Conservation (phyloP, 1,140 invertebrate genomes). For the Camponotus pennsylvanicus region DNA sequence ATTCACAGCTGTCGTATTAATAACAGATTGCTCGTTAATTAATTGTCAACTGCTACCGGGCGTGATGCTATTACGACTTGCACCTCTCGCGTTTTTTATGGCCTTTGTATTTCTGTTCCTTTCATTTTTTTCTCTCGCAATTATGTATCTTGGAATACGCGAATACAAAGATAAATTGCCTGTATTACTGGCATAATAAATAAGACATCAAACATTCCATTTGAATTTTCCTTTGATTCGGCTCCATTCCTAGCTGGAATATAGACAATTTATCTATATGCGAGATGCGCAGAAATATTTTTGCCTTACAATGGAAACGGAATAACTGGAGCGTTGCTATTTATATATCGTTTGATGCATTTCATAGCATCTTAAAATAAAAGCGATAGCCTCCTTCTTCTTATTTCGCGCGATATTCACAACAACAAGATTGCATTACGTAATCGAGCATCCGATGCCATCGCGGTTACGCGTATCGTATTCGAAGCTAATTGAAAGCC, state of each 20-base stretch:
- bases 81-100: too few species aligned
- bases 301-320: neutral
- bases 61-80: too few species aligned
- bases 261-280: too few species aligned
- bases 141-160: too few species aligned
- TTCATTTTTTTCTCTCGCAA: too few species aligned
- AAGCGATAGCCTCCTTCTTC: neutral
- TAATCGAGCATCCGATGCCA: neutral
- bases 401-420: too few species aligned
- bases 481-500: conserved; percentile 38
- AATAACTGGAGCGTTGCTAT: neutral
- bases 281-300: neutral
- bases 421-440: neutral
- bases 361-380: neutral
- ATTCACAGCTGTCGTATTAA: conserved; percentile 9
- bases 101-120: too few species aligned
- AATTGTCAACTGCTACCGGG: neutral
- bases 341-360: neutral
- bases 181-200: neutral
- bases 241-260: neutral
- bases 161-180: neutral
- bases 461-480: conserved; percentile 4
- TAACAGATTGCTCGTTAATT: conserved; percentile 34
- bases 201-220: neutral
- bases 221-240: neutral